Percentiles rank a stretch among this genome's conserved stretches.
Conservation (phyloP, 2,888 invertebrate genomes). For the Neria commutata region DNA sequence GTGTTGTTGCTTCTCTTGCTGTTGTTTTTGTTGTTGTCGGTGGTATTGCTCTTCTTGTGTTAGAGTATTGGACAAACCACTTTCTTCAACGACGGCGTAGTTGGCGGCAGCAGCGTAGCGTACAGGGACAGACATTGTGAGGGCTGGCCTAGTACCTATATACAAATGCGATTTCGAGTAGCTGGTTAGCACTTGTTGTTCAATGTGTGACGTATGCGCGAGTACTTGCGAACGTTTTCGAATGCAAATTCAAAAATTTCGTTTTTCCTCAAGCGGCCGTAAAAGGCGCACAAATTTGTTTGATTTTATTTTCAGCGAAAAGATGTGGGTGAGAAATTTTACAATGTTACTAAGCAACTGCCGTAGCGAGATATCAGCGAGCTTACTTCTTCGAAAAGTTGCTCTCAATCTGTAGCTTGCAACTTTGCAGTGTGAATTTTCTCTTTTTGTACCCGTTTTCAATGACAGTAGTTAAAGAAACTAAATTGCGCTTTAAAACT, state of each 20-base stretch:
- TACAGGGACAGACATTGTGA: conserved; percentile 64
- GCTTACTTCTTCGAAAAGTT: conserved; percentile 8
- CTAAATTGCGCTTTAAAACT: conserved; percentile 44
- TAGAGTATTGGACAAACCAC: conserved; percentile 60
- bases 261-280: conserved; percentile 26
- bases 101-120: conserved; percentile 63
- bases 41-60: conserved; percentile 58
- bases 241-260: conserved; percentile 35
- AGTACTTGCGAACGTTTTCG: conserved; percentile 8
- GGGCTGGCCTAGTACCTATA: conserved; percentile 64
- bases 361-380: conserved; percentile 44
- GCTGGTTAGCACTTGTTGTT: conserved; percentile 18
- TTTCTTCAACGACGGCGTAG: conserved; percentile 60
- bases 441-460: conserved; percentile 1
- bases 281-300: conserved; percentile 36
- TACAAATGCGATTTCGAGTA: conserved; percentile 24
- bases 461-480: conserved; percentile 35
- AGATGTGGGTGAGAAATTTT: conserved; percentile 15
- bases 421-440: conserved; percentile 25
- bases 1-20: conserved; percentile 30
- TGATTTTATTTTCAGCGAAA: conserved; percentile 57
- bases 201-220: neutral
- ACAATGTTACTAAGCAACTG: conserved; percentile 32
- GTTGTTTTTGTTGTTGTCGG: conserved; percentile 45
- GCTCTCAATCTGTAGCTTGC: conserved; percentile 52